These are phyloP conservation scores for Teleogryllus oceanicus DNA, from an alignment of 2,888 invertebrate species.

Conservation along the genomic window DNA sequence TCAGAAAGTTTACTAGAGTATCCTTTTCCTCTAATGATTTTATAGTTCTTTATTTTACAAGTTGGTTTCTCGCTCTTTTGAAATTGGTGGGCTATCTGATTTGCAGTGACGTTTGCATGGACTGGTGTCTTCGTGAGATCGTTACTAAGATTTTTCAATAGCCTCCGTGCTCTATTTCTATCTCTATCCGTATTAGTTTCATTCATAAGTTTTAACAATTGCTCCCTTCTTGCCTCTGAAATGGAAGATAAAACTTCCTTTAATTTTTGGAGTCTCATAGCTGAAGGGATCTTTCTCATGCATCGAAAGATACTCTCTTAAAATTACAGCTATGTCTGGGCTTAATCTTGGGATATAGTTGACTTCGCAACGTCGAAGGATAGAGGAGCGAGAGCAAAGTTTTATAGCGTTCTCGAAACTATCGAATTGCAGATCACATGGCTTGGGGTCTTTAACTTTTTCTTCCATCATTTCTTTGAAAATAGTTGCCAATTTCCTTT, in stretches of 20 bases:
- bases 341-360: no score
- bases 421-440: no score
- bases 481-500: not conserved
- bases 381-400: no score
- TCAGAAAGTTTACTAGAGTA: not conserved
- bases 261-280: not conserved
- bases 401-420: no score
- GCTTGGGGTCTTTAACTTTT: no score
- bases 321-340: no score
- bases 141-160: not conserved
- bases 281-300: not conserved
- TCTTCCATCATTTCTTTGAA: no score
- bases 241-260: not conserved
- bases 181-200: not conserved
- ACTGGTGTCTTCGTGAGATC: not conserved
- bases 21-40: not conserved
- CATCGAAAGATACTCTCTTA: not conserved
- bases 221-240: not conserved
- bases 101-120: not conserved
- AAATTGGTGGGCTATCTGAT: not conserved
- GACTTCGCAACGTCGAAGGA: no score
- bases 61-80: not conserved
- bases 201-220: not conserved
- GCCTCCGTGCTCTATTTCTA: not conserved
- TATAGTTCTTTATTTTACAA: not conserved